These are phyloP conservation scores for Larimichthys polyactis DNA, from an alignment of 2,113 vertebrate genomes.

Conservation along the genomic window DNA sequence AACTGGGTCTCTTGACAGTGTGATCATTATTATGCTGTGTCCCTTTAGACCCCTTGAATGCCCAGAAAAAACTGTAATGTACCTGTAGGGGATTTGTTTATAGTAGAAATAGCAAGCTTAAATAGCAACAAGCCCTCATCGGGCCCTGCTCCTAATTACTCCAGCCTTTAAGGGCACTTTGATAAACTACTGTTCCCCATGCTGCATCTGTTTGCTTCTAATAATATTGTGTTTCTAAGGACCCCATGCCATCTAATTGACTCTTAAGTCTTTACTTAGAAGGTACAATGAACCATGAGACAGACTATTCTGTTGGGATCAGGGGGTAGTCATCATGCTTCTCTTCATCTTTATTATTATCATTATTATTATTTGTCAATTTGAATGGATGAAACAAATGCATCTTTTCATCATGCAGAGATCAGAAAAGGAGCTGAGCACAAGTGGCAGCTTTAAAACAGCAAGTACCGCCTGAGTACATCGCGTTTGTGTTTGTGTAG, in stretches of 20 bases:
- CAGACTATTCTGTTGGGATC: constrained; percentile 49
- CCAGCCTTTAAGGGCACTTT: constrained; percentile 30
- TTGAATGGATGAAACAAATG: constrained; percentile 2
- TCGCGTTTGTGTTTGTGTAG: background rate
- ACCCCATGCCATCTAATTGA: constrained; percentile 58
- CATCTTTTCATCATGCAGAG: background rate
- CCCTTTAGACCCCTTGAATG: constrained; percentile 44
- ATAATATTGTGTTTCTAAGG: constrained; percentile 67
- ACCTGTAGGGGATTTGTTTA: constrained; percentile 51
- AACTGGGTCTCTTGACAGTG: constrained; percentile 1
- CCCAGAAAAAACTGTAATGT: constrained; percentile 33
- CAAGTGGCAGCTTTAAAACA: constrained; percentile 10
- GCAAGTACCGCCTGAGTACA: background rate
- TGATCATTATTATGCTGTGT: constrained; percentile 26
- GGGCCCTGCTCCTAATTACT: constrained; percentile 63
- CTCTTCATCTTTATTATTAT: background rate
- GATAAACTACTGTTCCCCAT: constrained; percentile 52
- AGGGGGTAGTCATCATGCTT: background rate
- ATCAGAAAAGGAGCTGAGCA: background rate
- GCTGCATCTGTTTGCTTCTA: constrained; percentile 77
- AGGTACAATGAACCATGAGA: constrained; percentile 51
- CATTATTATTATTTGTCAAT: background rate
- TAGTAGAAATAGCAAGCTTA: constrained; percentile 40
- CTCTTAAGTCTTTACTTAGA: constrained; percentile 69
- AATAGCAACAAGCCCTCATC: constrained; percentile 42